Percentiles rank a stretch among this genome's conserved stretches.
Evolutionary conservation across 2,113 vertebrate genomes (phyloP).

Genomic region (Pollachius pollachius): DNA sequence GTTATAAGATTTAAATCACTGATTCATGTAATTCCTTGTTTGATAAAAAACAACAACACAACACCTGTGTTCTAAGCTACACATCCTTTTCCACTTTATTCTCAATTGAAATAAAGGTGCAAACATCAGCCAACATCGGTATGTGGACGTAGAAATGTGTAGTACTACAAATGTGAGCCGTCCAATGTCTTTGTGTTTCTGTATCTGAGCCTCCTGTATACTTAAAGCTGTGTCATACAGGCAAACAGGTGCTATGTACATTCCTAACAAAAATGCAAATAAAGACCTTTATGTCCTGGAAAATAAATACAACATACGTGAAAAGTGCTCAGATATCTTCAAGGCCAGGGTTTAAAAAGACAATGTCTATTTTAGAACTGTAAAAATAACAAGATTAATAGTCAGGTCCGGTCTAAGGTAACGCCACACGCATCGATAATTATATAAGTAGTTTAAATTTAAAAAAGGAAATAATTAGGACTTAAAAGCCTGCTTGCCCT

Average conservation of each 20-base stretch:
- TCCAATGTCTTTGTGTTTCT: neutral
- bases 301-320: constrained; percentile 9
- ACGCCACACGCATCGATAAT: too few species aligned
- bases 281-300: neutral
- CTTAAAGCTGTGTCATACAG: constrained; percentile 17
- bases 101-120: constrained; percentile 29
- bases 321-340: constrained; percentile 3
- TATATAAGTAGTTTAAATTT: too few species aligned
- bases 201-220: neutral
- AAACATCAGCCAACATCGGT: constrained; percentile 13
- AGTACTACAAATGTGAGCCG: neutral
- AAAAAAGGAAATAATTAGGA: neutral
- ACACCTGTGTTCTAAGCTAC: constrained; percentile 21
- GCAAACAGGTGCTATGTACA: constrained; percentile 24
- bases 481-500: constrained; percentile 28
- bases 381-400: too few species aligned
- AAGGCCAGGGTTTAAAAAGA: constrained; percentile 22
- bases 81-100: constrained; percentile 27
- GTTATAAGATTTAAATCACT: too few species aligned
- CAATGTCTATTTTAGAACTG: constrained; percentile 9
- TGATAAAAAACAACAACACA: too few species aligned
- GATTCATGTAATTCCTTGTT: too few species aligned
- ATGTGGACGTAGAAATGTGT: neutral
- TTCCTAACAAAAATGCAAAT: constrained; percentile 13
- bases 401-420: too few species aligned